Percentiles rank a stretch among this genome's conserved stretches.
Evolutionary conservation across 1,140 invertebrate species (phyloP).

Genomic region (Zaprionus taronus): DNA sequence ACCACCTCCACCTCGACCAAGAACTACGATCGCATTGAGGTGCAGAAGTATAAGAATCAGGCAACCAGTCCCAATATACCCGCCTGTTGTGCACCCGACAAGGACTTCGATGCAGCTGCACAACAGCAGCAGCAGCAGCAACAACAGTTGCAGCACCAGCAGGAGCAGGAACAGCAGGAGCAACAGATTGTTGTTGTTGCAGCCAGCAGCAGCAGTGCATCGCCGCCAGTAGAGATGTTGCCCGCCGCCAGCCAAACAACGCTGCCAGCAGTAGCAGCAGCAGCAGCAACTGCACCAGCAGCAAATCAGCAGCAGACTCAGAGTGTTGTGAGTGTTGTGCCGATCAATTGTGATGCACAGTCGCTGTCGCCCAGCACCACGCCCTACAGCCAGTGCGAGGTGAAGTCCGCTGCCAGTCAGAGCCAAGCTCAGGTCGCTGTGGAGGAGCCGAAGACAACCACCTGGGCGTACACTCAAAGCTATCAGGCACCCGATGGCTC

Average conservation of each 20-base stretch:
- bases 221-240: conserved; percentile 42
- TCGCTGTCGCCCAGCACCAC: conserved; percentile 79
- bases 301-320: conserved; percentile 14
- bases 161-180: conserved; percentile 21
- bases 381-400: conserved; percentile 77
- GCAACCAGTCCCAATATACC: conserved; percentile 84
- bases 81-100: conserved; percentile 62
- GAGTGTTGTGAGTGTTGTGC: conserved; percentile 31
- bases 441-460: conserved; percentile 76
- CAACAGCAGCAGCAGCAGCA: conserved; percentile 20
- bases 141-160: conserved; percentile 27
- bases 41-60: conserved; percentile 84
- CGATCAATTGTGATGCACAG: conserved; percentile 64
- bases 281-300: not conserved
- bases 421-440: conserved; percentile 51
- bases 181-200: not conserved
- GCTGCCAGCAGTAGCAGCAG: conserved; percentile 36
- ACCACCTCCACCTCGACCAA: conserved; percentile 79
- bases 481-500: conserved; percentile 79
- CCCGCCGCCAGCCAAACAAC: conserved; percentile 59
- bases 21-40: conserved; percentile 82
- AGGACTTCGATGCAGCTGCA: conserved; percentile 49
- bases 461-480: conserved; percentile 81
- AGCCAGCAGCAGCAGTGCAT: conserved; percentile 6
- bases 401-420: conserved; percentile 55